Conservation (phyloP, 2,888 invertebrate species). For the Brachypterus glaber region DNA sequence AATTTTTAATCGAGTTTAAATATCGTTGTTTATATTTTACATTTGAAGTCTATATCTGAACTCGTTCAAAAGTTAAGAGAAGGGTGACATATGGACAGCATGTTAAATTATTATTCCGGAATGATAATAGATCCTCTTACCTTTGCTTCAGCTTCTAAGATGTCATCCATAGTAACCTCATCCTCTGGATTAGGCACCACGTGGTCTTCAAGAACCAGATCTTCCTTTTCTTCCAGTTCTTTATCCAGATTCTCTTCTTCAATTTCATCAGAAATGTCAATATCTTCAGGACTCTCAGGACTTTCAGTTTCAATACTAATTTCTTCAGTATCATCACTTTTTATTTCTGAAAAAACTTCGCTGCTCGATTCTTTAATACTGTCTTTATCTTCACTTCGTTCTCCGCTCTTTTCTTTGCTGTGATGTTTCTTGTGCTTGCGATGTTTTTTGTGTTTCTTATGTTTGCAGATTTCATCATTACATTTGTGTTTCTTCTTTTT, state of each 20-base stretch:
- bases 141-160: conserved; percentile 30
- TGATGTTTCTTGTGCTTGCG: conserved; percentile 71
- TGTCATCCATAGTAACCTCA: conserved; percentile 38
- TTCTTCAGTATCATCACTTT: not conserved
- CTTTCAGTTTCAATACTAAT: too few species aligned
- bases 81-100: too few species aligned
- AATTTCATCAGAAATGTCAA: conserved; percentile 8
- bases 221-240: conserved; percentile 17
- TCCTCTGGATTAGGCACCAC: conserved; percentile 33
- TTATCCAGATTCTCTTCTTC: conserved; percentile 37
- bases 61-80: too few species aligned
- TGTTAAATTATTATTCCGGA: not conserved
- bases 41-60: too few species aligned
- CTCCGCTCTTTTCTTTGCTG: conserved; percentile 45
- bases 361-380: too few species aligned
- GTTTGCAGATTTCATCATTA: conserved; percentile 59
- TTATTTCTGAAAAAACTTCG: too few species aligned
- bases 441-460: conserved; percentile 66
- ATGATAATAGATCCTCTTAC: conserved; percentile 25
- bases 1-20: too few species aligned
- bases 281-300: too few species aligned
- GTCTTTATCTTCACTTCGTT: conserved; percentile 26
- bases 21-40: too few species aligned
- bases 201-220: conserved; percentile 17
- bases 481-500: conserved; percentile 62